These are phyloP conservation scores for Polyommatus iphigenia DNA, from an alignment of 2,888 invertebrate genomes.

Conservation along the genomic window DNA sequence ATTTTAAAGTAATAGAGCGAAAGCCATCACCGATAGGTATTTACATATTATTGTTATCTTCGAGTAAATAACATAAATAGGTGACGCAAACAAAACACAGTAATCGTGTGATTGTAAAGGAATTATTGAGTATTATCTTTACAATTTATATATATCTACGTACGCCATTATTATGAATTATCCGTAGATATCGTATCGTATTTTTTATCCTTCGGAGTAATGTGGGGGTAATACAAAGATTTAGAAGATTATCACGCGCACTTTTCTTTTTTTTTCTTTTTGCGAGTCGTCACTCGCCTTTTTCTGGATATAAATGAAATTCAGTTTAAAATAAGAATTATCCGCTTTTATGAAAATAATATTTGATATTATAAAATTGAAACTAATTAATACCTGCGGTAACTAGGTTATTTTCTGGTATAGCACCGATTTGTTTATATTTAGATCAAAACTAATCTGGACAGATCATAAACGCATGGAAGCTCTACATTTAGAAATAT, in stretches of 20 bases:
- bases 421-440: no score
- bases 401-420: no score
- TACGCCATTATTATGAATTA: not conserved
- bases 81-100: constrained; percentile 10
- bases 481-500: no score
- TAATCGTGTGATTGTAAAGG: not conserved
- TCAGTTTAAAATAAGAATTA: no score
- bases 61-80: not conserved
- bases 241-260: not conserved
- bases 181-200: not conserved
- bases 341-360: no score
- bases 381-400: no score
- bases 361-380: no score
- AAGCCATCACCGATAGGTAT: not conserved
- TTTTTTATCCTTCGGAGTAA: not conserved
- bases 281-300: no score
- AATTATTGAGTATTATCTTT: constrained; percentile 17
- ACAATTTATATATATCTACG: not conserved
- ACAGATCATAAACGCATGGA: no score
- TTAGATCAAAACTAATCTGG: no score
- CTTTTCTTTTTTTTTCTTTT: not conserved
- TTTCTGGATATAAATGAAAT: no score
- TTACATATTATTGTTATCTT: not conserved
- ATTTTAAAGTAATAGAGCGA: not conserved
- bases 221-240: not conserved